Evolutionary conservation across 2,888 invertebrate genomes (phyloP), one percentile per base, ranked within the genome.

Genomic region (Eristalinus sepulchralis): DNA sequence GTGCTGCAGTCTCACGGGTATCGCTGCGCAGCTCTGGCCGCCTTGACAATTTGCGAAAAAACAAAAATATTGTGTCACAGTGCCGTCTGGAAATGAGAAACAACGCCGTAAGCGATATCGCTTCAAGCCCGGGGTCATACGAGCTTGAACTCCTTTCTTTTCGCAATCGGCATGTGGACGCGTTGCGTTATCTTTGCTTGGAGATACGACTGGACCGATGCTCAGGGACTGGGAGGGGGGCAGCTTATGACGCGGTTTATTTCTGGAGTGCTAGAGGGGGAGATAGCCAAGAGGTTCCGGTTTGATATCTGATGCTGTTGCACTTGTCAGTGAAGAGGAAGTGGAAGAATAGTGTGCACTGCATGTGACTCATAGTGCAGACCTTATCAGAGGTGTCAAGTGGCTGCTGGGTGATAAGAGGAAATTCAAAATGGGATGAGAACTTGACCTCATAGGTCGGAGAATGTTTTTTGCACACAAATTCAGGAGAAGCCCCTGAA

Each of bases 1-100:
- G 33, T 33, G 34, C n/a, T 63, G 62, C 62, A 9, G 62, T 75
- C 75, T 59, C 75, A 75, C 75, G 75, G 57, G 59, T 75, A 75
- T 75, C 59, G 39, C 22, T 55, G 17, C 27, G 31, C 47, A 33
- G 36, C 9, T 22, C 31, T 22, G 34, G 36, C 64, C n/a, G 67
- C 67, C 67, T 53, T 67, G 67, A 67, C 67, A 67, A 13, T 70
- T 68, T 57, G 27, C 68, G 17, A 47, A 47, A 59, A 71, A 60
- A 3, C 2, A 27, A 27, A 27, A 27, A 27, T n/a, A n/a, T 59
- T 39, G 55, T 22, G 59, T n/a, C 17, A 27, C 5, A 27, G 13
- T 33, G 57, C 22, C 57, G 34, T 36, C 55, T 64, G 53, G 53
- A 36, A 47, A 13, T 17, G 47, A 6, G 47, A 27, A 57, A 13